Percentiles rank a stretch among this genome's conserved stretches.
phyloP scores from a whole-genome alignment of 2,797 vertebrate genomes.

The Antennarius maculatus region DNA sequence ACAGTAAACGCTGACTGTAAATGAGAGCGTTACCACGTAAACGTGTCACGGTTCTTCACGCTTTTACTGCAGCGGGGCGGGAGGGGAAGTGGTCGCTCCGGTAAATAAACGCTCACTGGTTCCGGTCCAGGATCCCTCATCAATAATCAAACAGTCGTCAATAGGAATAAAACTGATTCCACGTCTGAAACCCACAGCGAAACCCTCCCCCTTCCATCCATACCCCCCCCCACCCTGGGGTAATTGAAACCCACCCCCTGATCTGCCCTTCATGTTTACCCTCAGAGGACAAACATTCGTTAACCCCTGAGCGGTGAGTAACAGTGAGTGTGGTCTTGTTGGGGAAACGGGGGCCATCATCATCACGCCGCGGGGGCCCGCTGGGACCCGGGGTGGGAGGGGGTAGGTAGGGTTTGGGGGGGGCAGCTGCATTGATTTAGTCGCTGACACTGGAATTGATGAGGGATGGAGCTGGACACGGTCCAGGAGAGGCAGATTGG shows the following conservation, averaged over 20 bases:
- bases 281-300: conserved; percentile 77
- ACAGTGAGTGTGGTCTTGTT: conserved; percentile 45
- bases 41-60: conserved; percentile 56
- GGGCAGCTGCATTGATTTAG: conserved; percentile 80
- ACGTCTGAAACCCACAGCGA: conserved; percentile 51
- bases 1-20: conserved; percentile 65
- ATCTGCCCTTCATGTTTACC: conserved; percentile 68
- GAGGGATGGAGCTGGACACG: conserved; percentile 75
- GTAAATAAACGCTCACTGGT: conserved; percentile 53
- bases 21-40: conserved; percentile 58
- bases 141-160: conserved; percentile 49
- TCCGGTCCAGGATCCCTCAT: conserved; percentile 47
- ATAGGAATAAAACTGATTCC: conserved; percentile 17
- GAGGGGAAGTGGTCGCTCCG: no score
- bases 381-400: conserved; percentile 62
- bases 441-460: conserved; percentile 84
- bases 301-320: conserved; percentile 74
- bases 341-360: conserved; percentile 53
- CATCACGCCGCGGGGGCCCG: conserved; percentile 55
- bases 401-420: conserved; percentile 1
- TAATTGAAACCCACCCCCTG: conserved; percentile 47
- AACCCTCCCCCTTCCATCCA: conserved; percentile 26
- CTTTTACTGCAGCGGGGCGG: conserved; percentile 52
- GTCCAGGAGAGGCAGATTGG: conserved; percentile 74
- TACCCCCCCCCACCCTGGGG: not conserved